phyloP scores from a whole-genome alignment of 2,113 vertebrate species.

The Rhea americana region DNA sequence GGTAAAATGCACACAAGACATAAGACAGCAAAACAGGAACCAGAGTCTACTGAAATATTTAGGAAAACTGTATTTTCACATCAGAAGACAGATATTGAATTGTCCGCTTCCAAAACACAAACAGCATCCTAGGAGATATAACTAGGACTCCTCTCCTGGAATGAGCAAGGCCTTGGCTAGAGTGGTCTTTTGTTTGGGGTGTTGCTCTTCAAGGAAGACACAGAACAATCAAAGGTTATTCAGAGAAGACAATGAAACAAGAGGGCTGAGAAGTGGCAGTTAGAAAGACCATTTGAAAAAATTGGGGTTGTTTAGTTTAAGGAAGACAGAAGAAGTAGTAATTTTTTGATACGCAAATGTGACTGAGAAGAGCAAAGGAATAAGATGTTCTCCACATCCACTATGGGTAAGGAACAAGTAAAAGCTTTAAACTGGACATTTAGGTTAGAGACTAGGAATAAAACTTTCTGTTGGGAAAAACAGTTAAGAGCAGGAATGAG shows the following conservation, averaged over 20 bases:
- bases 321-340: not conserved
- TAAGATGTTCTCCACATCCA: not conserved
- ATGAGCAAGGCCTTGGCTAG: not conserved
- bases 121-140: not conserved
- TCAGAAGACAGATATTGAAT: not conserved
- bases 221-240: not conserved
- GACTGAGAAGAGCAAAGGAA: not conserved
- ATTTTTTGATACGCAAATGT: not conserved
- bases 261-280: not conserved
- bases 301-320: not conserved
- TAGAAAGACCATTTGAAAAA: not conserved
- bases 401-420: not conserved
- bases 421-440: not conserved
- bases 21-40: not conserved
- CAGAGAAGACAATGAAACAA: not conserved
- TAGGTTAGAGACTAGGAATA: not conserved
- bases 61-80: not conserved
- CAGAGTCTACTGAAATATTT: not conserved
- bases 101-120: not conserved
- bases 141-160: not conserved
- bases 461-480: not conserved
- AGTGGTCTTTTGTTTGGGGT: too few species aligned
- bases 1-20: not conserved
- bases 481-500: not conserved
- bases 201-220: not conserved